Evolutionary conservation across 2,797 vertebrate species (phyloP).

Genomic region (Tragelaphus oryx): DNA sequence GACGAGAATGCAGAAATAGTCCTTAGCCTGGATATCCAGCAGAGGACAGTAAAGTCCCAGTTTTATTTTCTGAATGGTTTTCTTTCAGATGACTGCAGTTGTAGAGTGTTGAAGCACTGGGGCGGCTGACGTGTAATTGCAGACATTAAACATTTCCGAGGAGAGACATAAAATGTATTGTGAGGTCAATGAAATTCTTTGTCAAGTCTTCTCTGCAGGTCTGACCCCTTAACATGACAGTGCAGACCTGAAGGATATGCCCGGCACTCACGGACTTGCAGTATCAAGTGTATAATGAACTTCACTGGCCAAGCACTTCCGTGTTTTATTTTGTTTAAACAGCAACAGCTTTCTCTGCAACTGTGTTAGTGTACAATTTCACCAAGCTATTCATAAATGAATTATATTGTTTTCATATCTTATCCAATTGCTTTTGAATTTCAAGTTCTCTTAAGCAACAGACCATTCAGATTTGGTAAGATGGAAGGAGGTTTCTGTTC

Average conservation of each 20-base stretch:
- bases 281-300: conserved; percentile 36
- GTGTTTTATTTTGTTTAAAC: conserved; percentile 55
- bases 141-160: conserved; percentile 73
- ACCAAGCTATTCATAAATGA: conserved; percentile 43
- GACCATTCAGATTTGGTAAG: conserved; percentile 32
- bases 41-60: conserved; percentile 81
- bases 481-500: conserved; percentile 38
- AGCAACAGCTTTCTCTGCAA: conserved; percentile 24
- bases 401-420: conserved; percentile 53
- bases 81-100: conserved; percentile 19
- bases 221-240: conserved; percentile 54
- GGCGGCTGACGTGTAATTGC: conserved; percentile 63
- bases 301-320: conserved; percentile 27
- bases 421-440: conserved; percentile 39
- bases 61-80: conserved; percentile 52
- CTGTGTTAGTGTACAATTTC: conserved; percentile 35
- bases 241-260: conserved; percentile 54
- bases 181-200: conserved; percentile 76
- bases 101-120: conserved; percentile 34
- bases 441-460: conserved; percentile 44
- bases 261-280: conserved; percentile 54
- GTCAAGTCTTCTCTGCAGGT: conserved; percentile 68
- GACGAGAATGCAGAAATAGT: background rate
- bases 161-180: conserved; percentile 68
- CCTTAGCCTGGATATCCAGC: conserved; percentile 64